Base-by-base conservation (phyloP, 2,888 invertebrate species). In the Tiliacea aurago region DNA sequence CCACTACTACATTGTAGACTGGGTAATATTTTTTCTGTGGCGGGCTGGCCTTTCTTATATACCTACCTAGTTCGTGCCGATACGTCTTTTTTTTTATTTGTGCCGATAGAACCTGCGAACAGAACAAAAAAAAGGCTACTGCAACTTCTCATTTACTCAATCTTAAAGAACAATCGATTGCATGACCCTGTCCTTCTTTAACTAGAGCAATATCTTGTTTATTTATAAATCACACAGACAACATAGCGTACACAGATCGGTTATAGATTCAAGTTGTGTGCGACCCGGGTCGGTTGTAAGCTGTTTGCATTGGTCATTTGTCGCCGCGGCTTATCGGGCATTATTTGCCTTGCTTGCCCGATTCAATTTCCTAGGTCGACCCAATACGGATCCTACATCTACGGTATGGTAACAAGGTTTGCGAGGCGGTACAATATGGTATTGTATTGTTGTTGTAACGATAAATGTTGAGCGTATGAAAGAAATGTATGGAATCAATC, bases 301-400 rank as follows among this genome's bases (percentile, higher is more conserved):
- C 87, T 88, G 87, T 89, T 91, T 88, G 89, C 88, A 86, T 87
- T 90, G 89, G 89, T 89, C 88, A 90, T 91, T 91, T 90, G 89
- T 89, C 87, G 86, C 81, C 80, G 78, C 81, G 84, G 89, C 88
- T 90, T 91, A 91, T 89, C 87, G 86, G 76, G 77, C 82, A 86
- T 88, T 90, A 91, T 90, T 90, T 87, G 87, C 86, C 73, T 81
- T 82, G 83, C 84, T 84, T 73, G 77, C 81, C 80, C 82, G 83
- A 89, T 86, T 86, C 84, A 84, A 86, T 86, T 86, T 86, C 84
- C 83, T 84, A 84, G 83, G 73, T 81, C 76, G 80, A 84, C 81
- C 81, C 78, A 81, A 81, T 84, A 72, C 78, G 72, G 70, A 70
- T 70, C 78, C 49, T 79, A 78, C 66, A 70, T 71, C 83, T 65